These are phyloP conservation scores for Sarcophaga subvicina DNA, from an alignment of 2,888 invertebrate species.

Conservation along the genomic window DNA sequence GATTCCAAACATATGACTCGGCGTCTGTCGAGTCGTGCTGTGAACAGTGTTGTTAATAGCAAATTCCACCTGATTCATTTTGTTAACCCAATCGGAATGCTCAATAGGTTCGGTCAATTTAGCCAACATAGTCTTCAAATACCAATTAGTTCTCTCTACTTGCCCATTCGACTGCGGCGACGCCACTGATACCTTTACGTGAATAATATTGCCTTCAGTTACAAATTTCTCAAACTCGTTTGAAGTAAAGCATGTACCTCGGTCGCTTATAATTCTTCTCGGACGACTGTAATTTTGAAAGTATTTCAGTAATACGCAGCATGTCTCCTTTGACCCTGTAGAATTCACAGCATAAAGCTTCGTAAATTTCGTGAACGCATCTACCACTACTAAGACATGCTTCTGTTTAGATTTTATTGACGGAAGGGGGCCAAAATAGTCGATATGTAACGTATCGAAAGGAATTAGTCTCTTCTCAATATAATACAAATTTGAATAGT, in stretches of 20 bases:
- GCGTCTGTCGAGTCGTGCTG: slow-evolving; percentile 27
- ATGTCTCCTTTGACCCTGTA: too few species aligned
- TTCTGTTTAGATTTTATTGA: too few species aligned
- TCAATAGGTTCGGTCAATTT: slow-evolving; percentile 8
- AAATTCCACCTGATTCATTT: too few species aligned
- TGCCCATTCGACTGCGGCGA: background rate
- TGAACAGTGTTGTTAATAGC: slow-evolving; percentile 29
- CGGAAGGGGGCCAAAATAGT: too few species aligned
- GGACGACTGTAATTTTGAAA: too few species aligned
- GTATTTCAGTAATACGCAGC: too few species aligned
- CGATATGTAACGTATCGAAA: too few species aligned
- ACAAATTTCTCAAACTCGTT: slow-evolving; percentile 10
- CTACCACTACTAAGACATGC: too few species aligned
- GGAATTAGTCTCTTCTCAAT: too few species aligned
- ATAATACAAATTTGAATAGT: too few species aligned
- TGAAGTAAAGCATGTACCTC: too few species aligned
- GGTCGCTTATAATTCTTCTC: background rate
- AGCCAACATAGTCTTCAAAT: background rate
- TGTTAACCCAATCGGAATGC: too few species aligned
- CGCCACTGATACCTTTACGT: background rate
- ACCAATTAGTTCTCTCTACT: slow-evolving; percentile 30
- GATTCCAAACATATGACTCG: slow-evolving; percentile 33
- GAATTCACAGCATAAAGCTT: background rate
- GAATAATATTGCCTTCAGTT: background rate
- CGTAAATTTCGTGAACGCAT: background rate